These are phyloP conservation scores for Steromphala cineraria DNA, from an alignment of 2,888 invertebrate genomes.

Conservation along the genomic window DNA sequence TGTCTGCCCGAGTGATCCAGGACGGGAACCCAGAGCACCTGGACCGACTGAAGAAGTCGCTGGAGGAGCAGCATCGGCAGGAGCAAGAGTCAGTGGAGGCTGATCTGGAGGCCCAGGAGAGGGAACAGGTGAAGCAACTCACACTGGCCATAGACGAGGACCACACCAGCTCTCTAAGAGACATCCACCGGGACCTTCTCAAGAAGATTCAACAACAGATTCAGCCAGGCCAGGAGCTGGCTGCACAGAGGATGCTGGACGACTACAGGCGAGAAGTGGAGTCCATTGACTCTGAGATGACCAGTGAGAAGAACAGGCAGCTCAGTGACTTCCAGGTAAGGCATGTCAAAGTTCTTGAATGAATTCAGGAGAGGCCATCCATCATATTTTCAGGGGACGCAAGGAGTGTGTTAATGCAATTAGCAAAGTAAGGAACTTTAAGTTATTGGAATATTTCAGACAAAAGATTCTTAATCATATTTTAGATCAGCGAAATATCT, in stretches of 20 bases:
- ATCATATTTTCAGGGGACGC: background rate
- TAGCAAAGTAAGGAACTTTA: too few relatives aligned
- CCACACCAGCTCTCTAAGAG: conserved; percentile 46
- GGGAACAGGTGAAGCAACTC: conserved; percentile 60
- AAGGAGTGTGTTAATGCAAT: too few relatives aligned
- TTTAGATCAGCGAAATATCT: too few relatives aligned
- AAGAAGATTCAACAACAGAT: conserved; percentile 12
- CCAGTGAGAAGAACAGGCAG: conserved; percentile 60
- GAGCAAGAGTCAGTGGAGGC: conserved; percentile 62
- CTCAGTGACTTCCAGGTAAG: conserved; percentile 64
- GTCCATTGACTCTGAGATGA: conserved; percentile 54
- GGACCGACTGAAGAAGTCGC: conserved; percentile 57
- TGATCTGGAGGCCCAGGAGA: conserved; percentile 65
- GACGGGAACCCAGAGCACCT: conserved; percentile 66
- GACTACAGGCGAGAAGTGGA: conserved; percentile 63
- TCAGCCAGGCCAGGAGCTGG: conserved; percentile 38
- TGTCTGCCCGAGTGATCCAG: conserved; percentile 65
- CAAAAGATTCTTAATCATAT: too few relatives aligned
- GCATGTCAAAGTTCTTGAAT: background rate
- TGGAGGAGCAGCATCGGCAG: conserved; percentile 60
- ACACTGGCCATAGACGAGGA: conserved; percentile 61
- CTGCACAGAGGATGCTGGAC: conserved; percentile 66
- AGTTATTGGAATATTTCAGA: too few relatives aligned
- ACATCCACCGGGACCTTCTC: conserved; percentile 49
- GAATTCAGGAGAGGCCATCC: background rate